Evolutionary conservation across 2,797 vertebrate genomes (phyloP).

Genomic region (Denticeps clupeoides): DNA sequence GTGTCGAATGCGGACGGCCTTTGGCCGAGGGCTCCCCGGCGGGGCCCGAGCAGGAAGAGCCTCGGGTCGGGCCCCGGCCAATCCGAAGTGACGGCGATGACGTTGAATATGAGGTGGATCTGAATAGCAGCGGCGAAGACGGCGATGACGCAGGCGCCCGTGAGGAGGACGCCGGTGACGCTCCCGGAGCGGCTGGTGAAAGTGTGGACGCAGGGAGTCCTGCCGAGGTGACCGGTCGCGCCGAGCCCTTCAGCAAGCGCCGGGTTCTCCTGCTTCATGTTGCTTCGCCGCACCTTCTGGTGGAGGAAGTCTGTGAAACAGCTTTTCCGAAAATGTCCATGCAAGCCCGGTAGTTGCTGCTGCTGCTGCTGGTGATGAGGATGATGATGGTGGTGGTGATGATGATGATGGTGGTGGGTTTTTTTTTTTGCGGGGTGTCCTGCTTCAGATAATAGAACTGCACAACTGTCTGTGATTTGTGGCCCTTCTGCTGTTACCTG

Average conservation of each 20-base stretch:
- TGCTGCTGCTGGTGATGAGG: too few species aligned
- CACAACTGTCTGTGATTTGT: too few species aligned
- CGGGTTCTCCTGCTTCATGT: background rate
- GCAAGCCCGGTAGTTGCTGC: too few species aligned
- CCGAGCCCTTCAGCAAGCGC: too few species aligned
- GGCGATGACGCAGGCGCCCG: background rate
- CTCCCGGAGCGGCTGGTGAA: background rate
- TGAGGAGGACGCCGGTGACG: conserved; percentile 1
- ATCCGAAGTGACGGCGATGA: conserved; percentile 12
- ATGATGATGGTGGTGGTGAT: too few species aligned
- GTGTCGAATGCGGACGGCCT: conserved; percentile 42
- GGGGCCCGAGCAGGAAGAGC: background rate
- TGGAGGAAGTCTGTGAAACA: background rate
- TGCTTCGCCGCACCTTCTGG: conserved; percentile 3
- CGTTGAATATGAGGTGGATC: conserved; percentile 1
- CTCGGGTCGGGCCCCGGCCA: background rate
- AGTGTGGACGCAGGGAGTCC: conserved; percentile 5
- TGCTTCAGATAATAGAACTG: too few species aligned
- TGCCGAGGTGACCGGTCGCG: conserved; percentile 31
- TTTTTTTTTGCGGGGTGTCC: too few species aligned
- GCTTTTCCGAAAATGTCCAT: conserved; percentile 5
- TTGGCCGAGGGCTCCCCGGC: conserved; percentile 11
- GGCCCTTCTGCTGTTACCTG: too few species aligned
- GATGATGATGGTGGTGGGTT: too few species aligned
- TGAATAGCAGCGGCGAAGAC: conserved; percentile 5